These are phyloP conservation scores for Pocillopora damicornis DNA, from an alignment of 64 coral and sea anemone species.

Conservation along the genomic window DNA sequence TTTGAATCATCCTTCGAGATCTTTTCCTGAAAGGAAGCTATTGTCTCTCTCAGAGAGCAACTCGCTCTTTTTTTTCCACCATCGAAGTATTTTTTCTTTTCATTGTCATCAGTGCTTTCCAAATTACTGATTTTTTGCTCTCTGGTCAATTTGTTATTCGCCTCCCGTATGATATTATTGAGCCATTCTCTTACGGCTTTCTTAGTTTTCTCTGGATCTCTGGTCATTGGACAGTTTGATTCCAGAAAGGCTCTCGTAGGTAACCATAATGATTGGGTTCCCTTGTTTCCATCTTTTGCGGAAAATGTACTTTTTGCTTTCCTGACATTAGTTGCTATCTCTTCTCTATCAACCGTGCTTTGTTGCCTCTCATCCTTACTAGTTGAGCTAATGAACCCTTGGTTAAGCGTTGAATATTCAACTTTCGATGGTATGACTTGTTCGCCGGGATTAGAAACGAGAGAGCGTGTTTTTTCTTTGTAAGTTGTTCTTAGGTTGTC, in stretches of 20 bases:
- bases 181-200: neutral
- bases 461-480: neutral
- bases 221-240: neutral
- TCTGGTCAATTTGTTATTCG: neutral
- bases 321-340: neutral
- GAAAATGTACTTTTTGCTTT: neutral
- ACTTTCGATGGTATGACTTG: neutral
- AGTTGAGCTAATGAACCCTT: neutral
- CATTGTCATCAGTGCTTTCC: neutral
- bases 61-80: neutral
- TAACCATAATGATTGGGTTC: neutral
- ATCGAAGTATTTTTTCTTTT: neutral
- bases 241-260: neutral
- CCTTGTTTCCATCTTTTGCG: neutral
- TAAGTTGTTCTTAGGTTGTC: neutral
- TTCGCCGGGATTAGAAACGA: neutral
- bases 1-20: neutral
- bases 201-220: neutral
- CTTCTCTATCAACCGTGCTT: neutral
- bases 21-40: neutral
- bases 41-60: neutral
- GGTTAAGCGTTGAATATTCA: neutral
- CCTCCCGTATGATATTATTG: neutral
- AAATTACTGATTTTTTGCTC: neutral
- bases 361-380: neutral